Base-by-base conservation (phyloP, 2,797 vertebrate species). In the Dendrocincla fuliginosa region DNA sequence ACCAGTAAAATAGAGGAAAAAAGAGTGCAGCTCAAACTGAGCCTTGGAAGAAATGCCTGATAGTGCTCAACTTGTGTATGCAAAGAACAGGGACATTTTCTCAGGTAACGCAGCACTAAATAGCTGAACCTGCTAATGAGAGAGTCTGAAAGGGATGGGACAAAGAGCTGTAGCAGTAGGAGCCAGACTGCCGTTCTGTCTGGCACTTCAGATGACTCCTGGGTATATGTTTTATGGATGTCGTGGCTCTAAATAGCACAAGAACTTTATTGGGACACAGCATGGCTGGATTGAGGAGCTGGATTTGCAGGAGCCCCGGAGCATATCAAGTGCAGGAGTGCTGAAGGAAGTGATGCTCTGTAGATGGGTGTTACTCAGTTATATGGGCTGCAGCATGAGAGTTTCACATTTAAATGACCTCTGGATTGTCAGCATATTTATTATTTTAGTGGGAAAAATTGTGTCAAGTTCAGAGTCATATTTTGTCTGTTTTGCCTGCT, bases 211-310 rank as follows among this genome's bases (percentile, higher is more conserved):
- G 49, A 17, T 17, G 37, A 61, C 75, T 80, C 42, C 56, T 87
- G 73, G 39, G 42, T 80, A 11, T 30, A 32, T 82, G 67, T 94
- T 95, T 93, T 87, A 86, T 81, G 70, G 22, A 39, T 70, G 57
- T 11, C n/a, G 50, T 73, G 27, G 47, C 22, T 84, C 88, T 33
- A 87, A 95, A 91, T 15, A 93, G 42, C 41, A 47, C 57, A 46
- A 50, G 32, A 80, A 55, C 30, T 60, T 63, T 30, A 47, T 4
- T 18, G 67, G 60, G 49, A 32, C 46, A 8, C 32, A 19, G 47
- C 75, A 32, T 12, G 50, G 59, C 59, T 69, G 35, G 35, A 35
- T 35, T 35, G 69, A 93, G 75, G 37, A 92, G 47, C 69, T 53
- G 67, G 63, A 24, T 59, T 75, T 84, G 65, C 75, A 76, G 81